Base-by-base conservation (phyloP, 2,797 vertebrate genomes). In the Apodemus agrarius region DNA sequence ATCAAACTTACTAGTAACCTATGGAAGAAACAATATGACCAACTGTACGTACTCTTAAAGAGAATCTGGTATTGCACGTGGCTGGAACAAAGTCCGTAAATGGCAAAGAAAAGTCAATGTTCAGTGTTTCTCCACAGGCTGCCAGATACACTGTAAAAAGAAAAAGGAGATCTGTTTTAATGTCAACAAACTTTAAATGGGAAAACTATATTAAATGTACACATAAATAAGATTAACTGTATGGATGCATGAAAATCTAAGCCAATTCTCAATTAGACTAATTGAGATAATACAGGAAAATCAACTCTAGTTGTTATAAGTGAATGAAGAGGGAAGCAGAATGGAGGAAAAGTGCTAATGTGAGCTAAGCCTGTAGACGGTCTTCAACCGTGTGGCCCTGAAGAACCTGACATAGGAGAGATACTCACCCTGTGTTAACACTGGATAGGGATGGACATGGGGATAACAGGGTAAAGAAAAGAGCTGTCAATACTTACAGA, bases 91-190 rank as follows among this genome's bases (percentile, higher is more conserved):
- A 99, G 97, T 99, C 99, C 92, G 98, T 99, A 99, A 99, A 99
- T 97, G 99, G 99, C 98, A 99, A 98, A 95, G 99, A 99, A 98
- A 99, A 99, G 98, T 99, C 99, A 97, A 99, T 99, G 98, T 99
- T 99, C 97, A 99, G 97, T 26, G 99, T 99, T 99, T 99, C 99
- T 80, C 99, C 99, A 93, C 99, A 99, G 95, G 99, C 99, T 98
- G 99, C 99, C 90, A 99, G 98, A 98, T 99, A 99, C 97, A 99
- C 99, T 99, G 98, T 4, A 97, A 97, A 54, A 97, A 98, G 3
- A 63, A 24, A 95, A 94, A 75, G 63, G 69, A 84, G 75, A 96
- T 96, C 54, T 0, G 92, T 65, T 74, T 94, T 80, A 88, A 92
- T 57, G 43, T 46, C 52, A 95, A 74, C 54, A 93, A 95, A 80